Conservation (phyloP, 2,888 invertebrate genomes). For the Eupeodes luniger region DNA sequence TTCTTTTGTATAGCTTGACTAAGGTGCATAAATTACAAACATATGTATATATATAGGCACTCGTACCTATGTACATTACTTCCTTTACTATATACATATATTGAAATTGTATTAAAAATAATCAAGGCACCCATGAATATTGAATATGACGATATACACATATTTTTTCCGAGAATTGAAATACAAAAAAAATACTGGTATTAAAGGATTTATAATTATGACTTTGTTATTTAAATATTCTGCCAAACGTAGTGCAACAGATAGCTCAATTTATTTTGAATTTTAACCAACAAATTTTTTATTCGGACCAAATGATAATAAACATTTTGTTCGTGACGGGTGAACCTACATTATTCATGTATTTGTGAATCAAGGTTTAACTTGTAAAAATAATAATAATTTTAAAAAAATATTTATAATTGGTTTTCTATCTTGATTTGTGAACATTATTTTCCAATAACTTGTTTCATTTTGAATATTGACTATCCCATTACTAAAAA, state of each 20-base stretch:
- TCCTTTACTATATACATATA: neutral
- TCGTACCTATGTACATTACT: too few species aligned
- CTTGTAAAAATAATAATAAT: too few species aligned
- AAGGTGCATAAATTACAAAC: neutral
- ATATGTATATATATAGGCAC: neutral
- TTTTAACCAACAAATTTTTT: neutral
- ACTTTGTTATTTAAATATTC: neutral
- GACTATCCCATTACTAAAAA: too few species aligned
- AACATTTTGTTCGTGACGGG: too few species aligned
- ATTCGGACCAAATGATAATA: too few species aligned
- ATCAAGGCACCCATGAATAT: neutral
- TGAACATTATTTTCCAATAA: too few species aligned
- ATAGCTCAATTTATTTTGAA: neutral
- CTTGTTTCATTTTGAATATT: too few species aligned
- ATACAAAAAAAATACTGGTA: neutral
- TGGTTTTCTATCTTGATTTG: too few species aligned
- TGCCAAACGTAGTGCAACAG: neutral
- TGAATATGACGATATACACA: neutral
- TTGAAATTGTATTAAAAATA: slow-evolving; percentile 7
- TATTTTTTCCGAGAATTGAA: neutral
- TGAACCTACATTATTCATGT: too few species aligned
- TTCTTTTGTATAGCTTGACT: too few species aligned
- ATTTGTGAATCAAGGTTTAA: too few species aligned
- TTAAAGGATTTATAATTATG: neutral
- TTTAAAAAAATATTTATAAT: too few species aligned